Conservation (phyloP, 2,113 vertebrate genomes). For the Phylloscopus trochilus region DNA sequence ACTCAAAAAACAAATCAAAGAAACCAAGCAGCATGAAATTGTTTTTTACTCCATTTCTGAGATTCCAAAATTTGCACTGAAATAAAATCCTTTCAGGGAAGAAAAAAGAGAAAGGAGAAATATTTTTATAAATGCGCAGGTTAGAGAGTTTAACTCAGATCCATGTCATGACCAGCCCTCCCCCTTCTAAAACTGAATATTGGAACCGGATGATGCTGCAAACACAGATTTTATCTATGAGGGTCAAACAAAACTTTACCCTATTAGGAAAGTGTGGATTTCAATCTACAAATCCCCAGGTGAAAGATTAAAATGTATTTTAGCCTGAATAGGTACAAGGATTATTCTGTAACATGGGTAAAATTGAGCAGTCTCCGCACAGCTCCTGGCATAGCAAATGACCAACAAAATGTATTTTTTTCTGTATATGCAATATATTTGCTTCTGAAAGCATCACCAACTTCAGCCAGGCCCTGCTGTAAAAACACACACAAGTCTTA, state of each 20-base stretch:
- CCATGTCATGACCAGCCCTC: not conserved
- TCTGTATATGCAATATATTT: not conserved
- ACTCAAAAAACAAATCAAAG: not conserved
- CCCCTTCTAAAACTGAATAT: not conserved
- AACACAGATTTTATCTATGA: not conserved
- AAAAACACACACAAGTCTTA: not conserved
- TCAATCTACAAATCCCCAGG: not conserved
- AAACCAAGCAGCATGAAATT: not conserved
- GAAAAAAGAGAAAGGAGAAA: not conserved
- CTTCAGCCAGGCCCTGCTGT: not conserved
- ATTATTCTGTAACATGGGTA: not conserved
- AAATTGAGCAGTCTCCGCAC: not conserved
- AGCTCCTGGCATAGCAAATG: not conserved
- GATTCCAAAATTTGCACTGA: not conserved
- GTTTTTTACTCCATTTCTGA: slow-evolving; percentile 41
- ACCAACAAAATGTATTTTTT: not conserved
- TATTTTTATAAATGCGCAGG: not conserved
- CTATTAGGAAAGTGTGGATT: not conserved
- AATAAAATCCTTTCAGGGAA: not conserved
- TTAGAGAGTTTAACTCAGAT: not conserved
- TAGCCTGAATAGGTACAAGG: not conserved
- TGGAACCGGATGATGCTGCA: not conserved
- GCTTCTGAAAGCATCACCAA: not conserved
- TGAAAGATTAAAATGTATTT: not conserved
- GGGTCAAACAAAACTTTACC: not conserved